A percentile compares a stretch with the other conserved stretches of the same genome.
Conservation (phyloP, 2,797 vertebrate genomes). For the Mus caroli region DNA sequence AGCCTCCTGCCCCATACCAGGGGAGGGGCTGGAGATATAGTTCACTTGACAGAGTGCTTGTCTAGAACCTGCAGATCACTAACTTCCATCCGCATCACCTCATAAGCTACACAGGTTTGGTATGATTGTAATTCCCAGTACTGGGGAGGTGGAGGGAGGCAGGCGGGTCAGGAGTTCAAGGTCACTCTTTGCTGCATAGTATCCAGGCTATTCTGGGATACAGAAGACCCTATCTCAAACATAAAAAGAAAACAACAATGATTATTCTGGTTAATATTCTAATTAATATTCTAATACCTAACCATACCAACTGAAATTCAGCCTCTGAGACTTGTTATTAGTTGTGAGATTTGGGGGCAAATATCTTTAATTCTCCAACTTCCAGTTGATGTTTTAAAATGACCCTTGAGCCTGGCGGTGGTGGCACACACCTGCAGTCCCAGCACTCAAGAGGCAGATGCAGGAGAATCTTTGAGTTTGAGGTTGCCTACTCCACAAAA, state of each 20-base stretch:
- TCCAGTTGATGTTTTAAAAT: constrained; percentile 51
- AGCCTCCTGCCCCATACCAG: constrained; percentile 31
- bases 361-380: background rate
- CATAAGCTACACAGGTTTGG: background rate
- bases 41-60: background rate
- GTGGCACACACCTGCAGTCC: background rate
- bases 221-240: background rate
- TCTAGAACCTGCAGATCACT: background rate
- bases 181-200: background rate
- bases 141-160: background rate
- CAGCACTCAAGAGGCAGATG: background rate
- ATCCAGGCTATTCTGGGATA: background rate
- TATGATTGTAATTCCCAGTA: background rate
- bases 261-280: background rate
- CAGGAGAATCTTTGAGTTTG: background rate
- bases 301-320: constrained; percentile 16
- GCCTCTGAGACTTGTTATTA: background rate
- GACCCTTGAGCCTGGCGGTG: background rate
- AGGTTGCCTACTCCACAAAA: background rate
- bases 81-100: background rate
- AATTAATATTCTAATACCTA: background rate
- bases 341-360: background rate
- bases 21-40: background rate
- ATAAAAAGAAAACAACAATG: background rate
- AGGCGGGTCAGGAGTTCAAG: background rate